phyloP scores from a whole-genome alignment of 2,888 invertebrate genomes.

The Oscheius myriophilus region DNA sequence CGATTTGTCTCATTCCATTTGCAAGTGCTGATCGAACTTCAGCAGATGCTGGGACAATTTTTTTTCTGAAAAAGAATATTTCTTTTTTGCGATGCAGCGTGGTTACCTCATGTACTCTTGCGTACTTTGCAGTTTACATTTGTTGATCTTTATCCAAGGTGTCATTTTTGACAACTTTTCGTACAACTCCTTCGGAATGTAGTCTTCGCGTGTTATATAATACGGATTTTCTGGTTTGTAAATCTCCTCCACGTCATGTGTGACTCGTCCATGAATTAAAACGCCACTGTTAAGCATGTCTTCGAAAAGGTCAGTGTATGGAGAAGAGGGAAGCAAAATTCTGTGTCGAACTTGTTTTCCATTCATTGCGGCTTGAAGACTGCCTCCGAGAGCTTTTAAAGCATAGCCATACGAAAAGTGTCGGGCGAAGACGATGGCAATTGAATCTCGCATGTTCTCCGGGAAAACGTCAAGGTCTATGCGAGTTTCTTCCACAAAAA shows the following conservation, averaged over 20 bases:
- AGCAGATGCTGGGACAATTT: not conserved
- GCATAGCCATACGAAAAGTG: conserved; percentile 20
- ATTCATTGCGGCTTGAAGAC: not conserved
- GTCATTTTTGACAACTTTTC: not conserved
- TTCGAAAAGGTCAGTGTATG: conserved; percentile 8
- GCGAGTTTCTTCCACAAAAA: not conserved
- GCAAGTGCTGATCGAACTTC: not conserved
- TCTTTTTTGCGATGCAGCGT: not conserved
- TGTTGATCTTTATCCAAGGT: conserved; percentile 1
- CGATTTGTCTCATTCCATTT: conserved; percentile 16
- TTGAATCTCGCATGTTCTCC: conserved; percentile 7
- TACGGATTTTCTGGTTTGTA: not conserved
- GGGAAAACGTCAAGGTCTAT: conserved; percentile 8
- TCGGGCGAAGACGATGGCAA: conserved; percentile 1
- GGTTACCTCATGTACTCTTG: too few species aligned
- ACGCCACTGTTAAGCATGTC: conserved; percentile 14
- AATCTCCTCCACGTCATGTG: not conserved
- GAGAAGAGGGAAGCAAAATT: conserved; percentile 6
- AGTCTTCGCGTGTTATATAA: too few species aligned
- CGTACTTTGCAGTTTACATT: not conserved
- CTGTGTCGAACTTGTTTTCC: not conserved
- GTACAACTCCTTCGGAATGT: not conserved
- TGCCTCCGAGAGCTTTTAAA: not conserved
- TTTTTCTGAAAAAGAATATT: not conserved
- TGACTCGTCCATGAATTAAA: conserved; percentile 6